A percentile compares a stretch with the other conserved stretches of the same genome.
phyloP scores from a whole-genome alignment of 2,113 vertebrate genomes.

The Pseudorasbora parva region DNA sequence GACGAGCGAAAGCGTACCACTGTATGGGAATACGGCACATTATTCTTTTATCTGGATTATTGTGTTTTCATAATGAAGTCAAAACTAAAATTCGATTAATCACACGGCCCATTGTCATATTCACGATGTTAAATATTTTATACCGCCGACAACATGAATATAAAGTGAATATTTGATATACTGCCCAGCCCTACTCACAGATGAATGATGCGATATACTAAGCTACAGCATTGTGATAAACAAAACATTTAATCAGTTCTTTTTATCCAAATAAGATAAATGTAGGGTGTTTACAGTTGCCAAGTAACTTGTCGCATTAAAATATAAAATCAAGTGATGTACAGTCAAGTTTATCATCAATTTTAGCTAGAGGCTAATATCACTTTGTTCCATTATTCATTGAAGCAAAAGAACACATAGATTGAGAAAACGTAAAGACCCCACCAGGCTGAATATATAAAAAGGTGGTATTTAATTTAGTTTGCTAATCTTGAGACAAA shows the following conservation, averaged over 20 bases:
- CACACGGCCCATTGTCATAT: too few species aligned
- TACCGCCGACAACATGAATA: too few species aligned
- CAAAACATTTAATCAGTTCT: not conserved
- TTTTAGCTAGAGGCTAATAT: slow-evolving; percentile 40
- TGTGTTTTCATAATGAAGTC: too few species aligned
- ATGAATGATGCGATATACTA: too few species aligned
- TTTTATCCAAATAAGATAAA: not conserved
- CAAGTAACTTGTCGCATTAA: not conserved
- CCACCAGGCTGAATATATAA: slow-evolving; percentile 67
- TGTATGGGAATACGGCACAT: too few species aligned
- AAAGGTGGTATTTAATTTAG: slow-evolving; percentile 72
- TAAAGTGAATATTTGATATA: too few species aligned
- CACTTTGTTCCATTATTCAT: slow-evolving; percentile 60
- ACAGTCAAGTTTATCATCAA: not conserved
- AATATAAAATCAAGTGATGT: not conserved
- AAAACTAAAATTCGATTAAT: too few species aligned
- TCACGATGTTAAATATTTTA: too few species aligned
- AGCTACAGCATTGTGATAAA: too few species aligned
- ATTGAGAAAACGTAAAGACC: slow-evolving; percentile 60
- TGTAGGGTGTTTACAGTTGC: not conserved
- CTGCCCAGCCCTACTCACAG: too few species aligned
- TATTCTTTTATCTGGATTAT: too few species aligned
- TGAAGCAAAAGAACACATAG: slow-evolving; percentile 64
- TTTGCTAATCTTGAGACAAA: slow-evolving; percentile 75
- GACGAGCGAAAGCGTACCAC: too few species aligned